Evolutionary conservation across 2,888 invertebrate genomes (phyloP), one percentile per base, ranked within the genome.

Genomic region (Cerceris ruficornis): DNA sequence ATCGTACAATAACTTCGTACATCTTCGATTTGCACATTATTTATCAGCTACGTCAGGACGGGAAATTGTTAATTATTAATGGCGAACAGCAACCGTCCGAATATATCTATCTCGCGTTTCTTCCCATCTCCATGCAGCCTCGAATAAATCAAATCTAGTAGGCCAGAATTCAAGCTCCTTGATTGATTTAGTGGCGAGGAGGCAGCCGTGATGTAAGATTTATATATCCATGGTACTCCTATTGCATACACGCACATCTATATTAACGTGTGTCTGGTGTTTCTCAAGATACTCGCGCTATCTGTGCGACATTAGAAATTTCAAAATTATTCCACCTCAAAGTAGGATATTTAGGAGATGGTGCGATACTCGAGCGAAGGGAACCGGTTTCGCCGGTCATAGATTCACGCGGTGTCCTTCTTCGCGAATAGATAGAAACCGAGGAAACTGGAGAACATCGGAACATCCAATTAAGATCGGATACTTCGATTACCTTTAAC

Each of bases 381-480:
- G 43, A 67, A 76, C 68, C 76, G 74, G 76, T 68, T 76, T 68
- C 54, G 13, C 62, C 39, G 54, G 54, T 57, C 55, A 41, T 9
- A 46, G 62, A 17, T 17, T 8, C 49, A n/a, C 57, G 28, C 42
- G 43, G 50, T 61, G 70, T 70, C 76, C 70, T 49, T 64, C 70
- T 77, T 76, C 65, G 70, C 61, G 70, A 76, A 76, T 52, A 76
- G 61, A 70, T 52, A 62, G 76, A 55, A 50, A 43, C 61, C 52
- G 61, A 77, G 58, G 54, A 61, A 61, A 60, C 64, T 49, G 54
- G 75, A 74, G 70, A 70, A 77, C 54, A 43, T 54, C 61, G 65
- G n/a, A 61, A 11, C 57, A 42, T 70, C 76, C 76, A 77, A 70
- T 77, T 77, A 69, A 69, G 69, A 69, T 69, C 46, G 64, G 69